Conservation (phyloP, 2,113 vertebrate genomes). For the Pterocles orientalis region DNA sequence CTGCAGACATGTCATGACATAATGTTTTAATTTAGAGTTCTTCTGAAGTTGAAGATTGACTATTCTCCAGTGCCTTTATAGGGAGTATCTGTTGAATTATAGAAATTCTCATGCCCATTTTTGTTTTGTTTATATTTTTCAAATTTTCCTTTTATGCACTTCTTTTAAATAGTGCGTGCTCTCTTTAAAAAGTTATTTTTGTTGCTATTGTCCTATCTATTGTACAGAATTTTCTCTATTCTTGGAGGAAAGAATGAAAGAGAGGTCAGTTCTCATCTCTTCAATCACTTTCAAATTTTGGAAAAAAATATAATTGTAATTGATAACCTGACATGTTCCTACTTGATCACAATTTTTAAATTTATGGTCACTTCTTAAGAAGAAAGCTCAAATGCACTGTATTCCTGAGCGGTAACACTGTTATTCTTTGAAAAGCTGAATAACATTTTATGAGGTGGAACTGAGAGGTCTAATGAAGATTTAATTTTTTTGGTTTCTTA, state of each 20-base stretch:
- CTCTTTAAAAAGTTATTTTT: neutral
- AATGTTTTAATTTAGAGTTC: neutral
- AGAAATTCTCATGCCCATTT: neutral
- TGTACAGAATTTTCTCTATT: neutral
- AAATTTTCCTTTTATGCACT: neutral
- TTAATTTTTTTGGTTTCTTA: neutral
- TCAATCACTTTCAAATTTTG: neutral
- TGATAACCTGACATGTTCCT: neutral
- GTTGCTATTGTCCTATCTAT: neutral
- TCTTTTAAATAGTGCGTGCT: neutral
- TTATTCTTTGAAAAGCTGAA: neutral
- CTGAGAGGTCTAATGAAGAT: neutral
- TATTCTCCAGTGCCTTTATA: neutral
- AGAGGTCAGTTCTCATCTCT: neutral
- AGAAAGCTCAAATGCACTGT: neutral
- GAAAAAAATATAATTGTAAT: neutral
- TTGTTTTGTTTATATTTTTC: neutral
- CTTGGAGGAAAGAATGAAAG: neutral
- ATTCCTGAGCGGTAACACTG: neutral
- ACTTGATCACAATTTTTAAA: neutral
- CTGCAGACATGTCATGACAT: neutral
- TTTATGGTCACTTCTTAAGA: neutral
- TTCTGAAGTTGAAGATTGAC: neutral
- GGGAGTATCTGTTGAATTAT: neutral
- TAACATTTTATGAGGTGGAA: neutral